Evolutionary conservation across 2,113 vertebrate species (phyloP).

Genomic region (Percopsis transmontana): DNA sequence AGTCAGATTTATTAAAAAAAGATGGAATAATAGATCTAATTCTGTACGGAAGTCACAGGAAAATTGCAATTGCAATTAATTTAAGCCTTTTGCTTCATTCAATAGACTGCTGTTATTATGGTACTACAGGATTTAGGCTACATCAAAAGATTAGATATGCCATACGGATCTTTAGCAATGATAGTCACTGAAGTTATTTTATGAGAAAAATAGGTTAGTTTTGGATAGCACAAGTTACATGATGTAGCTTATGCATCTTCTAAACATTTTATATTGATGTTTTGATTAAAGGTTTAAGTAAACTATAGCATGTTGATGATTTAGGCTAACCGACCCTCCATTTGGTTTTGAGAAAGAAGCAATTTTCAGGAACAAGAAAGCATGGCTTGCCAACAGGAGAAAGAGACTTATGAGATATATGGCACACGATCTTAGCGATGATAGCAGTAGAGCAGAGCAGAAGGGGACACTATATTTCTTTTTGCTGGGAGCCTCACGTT

Average conservation of each 20-base stretch:
- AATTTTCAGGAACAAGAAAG: too few relatives aligned
- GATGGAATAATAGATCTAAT: not conserved
- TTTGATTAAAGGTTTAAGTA: not conserved
- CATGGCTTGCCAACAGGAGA: not conserved
- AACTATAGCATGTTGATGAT: not conserved
- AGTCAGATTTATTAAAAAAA: constrained; percentile 17
- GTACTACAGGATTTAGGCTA: too few relatives aligned
- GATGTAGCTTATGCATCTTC: too few relatives aligned
- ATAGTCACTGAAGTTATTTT: too few relatives aligned
- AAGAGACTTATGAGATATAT: constrained; percentile 17
- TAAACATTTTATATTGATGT: too few relatives aligned
- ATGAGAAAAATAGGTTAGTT: too few relatives aligned
- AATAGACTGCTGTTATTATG: too few relatives aligned
- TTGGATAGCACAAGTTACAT: too few relatives aligned
- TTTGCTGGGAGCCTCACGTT: not conserved
- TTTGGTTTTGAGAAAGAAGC: too few relatives aligned
- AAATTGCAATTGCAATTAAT: not conserved
- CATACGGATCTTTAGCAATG: too few relatives aligned
- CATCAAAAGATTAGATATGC: too few relatives aligned
- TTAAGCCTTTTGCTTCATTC: not conserved
- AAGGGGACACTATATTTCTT: not conserved
- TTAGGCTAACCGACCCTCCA: too few relatives aligned
- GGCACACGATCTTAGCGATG: constrained; percentile 15
- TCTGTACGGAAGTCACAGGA: not conserved
- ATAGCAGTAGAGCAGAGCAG: constrained; percentile 27